Evolutionary conservation across 2,797 vertebrate genomes (phyloP).

Genomic region (Toxotes lorentzi): DNA sequence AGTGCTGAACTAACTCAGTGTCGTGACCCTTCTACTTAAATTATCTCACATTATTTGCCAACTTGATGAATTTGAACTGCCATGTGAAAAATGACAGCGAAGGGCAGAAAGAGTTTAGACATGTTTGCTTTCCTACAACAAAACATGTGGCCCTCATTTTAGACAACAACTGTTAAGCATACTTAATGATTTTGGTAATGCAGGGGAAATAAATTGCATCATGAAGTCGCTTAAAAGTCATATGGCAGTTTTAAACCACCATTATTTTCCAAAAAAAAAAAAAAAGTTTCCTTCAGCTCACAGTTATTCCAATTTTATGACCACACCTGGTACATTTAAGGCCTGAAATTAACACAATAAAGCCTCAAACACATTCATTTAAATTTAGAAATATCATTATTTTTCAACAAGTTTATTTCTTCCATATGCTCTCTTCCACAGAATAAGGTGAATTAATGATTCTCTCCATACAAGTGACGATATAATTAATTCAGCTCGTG

Average conservation of each 20-base stretch:
- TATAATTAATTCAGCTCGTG: constrained; percentile 2
- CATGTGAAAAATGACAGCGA: background rate
- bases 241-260: constrained; percentile 4
- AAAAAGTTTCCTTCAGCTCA: background rate
- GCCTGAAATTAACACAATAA: background rate
- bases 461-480: background rate
- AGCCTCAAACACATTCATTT: background rate
- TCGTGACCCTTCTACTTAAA: background rate
- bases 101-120: constrained; percentile 8
- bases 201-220: constrained; percentile 11
- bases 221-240: constrained; percentile 12
- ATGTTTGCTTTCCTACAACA: background rate
- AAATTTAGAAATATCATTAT: background rate
- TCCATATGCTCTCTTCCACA: background rate
- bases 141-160: constrained; percentile 51
- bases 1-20: background rate
- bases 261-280: background rate
- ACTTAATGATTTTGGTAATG: constrained; percentile 32
- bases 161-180: constrained; percentile 16
- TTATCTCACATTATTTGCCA: background rate
- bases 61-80: constrained; percentile 7
- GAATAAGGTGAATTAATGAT: constrained; percentile 1
- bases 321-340: constrained; percentile 22
- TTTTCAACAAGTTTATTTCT: background rate
- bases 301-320: constrained; percentile 31